These are phyloP conservation scores for Gymnoscopelus microlampas DNA, from an alignment of 2,797 vertebrate species.

Conservation along the genomic window DNA sequence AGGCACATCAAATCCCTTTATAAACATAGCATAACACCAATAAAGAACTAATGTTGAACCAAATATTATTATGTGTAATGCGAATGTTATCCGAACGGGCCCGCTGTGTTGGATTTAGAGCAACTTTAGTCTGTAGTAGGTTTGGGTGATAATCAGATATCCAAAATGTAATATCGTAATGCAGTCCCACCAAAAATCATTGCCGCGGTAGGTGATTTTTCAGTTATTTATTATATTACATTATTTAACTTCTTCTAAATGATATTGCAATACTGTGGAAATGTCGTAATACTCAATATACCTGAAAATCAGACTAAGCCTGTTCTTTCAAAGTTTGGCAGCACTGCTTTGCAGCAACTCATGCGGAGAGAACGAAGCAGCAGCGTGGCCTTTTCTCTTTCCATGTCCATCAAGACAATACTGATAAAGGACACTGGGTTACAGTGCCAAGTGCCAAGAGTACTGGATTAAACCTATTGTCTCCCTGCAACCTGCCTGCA, in stretches of 20 bases:
- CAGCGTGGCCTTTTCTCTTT: background rate
- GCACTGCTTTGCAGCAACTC: background rate
- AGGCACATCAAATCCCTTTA: background rate
- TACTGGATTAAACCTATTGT: slow-evolving; percentile 9
- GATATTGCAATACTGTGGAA: too few species aligned
- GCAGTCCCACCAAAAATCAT: too few species aligned
- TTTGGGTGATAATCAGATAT: too few species aligned
- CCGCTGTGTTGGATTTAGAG: too few species aligned
- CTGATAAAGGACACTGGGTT: slow-evolving; percentile 11
- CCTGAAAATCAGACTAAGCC: too few species aligned
- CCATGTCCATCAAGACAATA: slow-evolving; percentile 4
- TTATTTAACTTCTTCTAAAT: too few species aligned
- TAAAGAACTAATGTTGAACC: background rate
- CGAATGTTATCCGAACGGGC: too few species aligned
- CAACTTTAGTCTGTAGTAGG: too few species aligned
- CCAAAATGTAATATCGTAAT: too few species aligned
- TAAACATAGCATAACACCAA: slow-evolving; percentile 7
- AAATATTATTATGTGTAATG: background rate
- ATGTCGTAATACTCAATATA: too few species aligned
- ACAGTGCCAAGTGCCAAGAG: slow-evolving; percentile 15
- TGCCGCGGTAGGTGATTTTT: too few species aligned
- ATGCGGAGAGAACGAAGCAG: slow-evolving; percentile 3
- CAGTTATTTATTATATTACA: too few species aligned
- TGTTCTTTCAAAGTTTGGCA: background rate
- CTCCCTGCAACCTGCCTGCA: slow-evolving; percentile 18